Conservation (phyloP, 2,797 vertebrate genomes). For the Morus bassanus region DNA sequence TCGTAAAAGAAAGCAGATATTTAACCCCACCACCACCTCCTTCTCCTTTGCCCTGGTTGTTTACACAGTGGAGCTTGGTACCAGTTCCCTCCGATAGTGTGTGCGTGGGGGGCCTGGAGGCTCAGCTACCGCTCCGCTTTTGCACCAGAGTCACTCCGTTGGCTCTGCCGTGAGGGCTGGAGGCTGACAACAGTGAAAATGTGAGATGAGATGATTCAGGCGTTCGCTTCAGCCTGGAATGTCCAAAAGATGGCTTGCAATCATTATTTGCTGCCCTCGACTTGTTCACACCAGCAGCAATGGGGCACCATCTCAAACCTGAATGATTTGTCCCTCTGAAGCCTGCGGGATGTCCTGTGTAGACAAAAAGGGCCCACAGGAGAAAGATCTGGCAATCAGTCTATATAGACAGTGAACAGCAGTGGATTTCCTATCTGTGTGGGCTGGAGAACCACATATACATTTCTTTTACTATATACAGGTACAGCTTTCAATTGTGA, state of each 20-base stretch:
- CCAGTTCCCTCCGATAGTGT: slow-evolving; percentile 46
- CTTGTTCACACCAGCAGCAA: neutral
- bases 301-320: neutral
- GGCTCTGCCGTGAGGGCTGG: neutral
- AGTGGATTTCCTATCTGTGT: neutral
- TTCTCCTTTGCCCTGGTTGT: slow-evolving; percentile 65
- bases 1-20: slow-evolving; percentile 69
- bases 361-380: neutral
- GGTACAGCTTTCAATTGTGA: neutral
- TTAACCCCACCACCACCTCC: slow-evolving; percentile 63
- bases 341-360: neutral
- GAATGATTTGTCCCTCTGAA: neutral
- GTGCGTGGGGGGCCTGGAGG: neutral
- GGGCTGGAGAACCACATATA: neutral
- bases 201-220: neutral
- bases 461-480: neutral
- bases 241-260: neutral
- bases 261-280: neutral
- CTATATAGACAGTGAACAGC: neutral
- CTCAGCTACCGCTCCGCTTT: neutral
- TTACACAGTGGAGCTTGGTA: slow-evolving; percentile 65
- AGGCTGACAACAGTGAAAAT: neutral
- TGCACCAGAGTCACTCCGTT: neutral
- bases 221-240: neutral
- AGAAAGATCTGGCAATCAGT: neutral